A percentile compares a stretch with the other conserved stretches of the same genome.
Evolutionary conservation across 2,888 invertebrate genomes (phyloP).

Genomic region (Eupithecia insigniata): DNA sequence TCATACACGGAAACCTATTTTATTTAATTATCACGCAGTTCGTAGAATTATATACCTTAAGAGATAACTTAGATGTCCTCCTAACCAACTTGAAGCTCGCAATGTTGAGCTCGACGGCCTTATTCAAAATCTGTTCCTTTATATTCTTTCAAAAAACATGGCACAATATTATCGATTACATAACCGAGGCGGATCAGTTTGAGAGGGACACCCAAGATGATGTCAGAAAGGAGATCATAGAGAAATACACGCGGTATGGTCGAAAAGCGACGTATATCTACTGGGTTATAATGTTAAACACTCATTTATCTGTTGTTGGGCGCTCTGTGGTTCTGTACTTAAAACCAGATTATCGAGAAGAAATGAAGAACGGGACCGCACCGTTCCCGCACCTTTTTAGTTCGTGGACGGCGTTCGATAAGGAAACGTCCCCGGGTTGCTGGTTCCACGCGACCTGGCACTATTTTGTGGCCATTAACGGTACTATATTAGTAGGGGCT

Average conservation of each 20-base stretch:
- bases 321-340: slow-evolving; percentile 62
- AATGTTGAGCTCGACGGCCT: slow-evolving; percentile 70
- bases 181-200: slow-evolving; percentile 66
- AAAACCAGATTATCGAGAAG: slow-evolving; percentile 53
- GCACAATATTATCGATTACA: slow-evolving; percentile 64
- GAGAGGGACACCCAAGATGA: slow-evolving; percentile 60
- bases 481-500: slow-evolving; percentile 63
- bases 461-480: slow-evolving; percentile 57
- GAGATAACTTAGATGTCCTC: slow-evolving; percentile 65
- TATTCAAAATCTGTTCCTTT: slow-evolving; percentile 66
- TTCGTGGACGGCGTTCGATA: slow-evolving; percentile 74
- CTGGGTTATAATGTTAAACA: slow-evolving; percentile 68
- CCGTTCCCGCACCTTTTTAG: slow-evolving; percentile 73
- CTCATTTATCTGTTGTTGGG: slow-evolving; percentile 49
- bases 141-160: slow-evolving; percentile 67
- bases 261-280: slow-evolving; percentile 66
- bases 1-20: slow-evolving; percentile 57
- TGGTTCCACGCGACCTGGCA: slow-evolving; percentile 71
- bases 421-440: slow-evolving; percentile 64
- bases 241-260: slow-evolving; percentile 68
- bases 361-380: slow-evolving; percentile 53
- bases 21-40: slow-evolving; percentile 69
- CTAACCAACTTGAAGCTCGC: slow-evolving; percentile 73
- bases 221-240: slow-evolving; percentile 54
- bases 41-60: slow-evolving; percentile 67